These are phyloP conservation scores for Oreochromis mossambicus DNA, from an alignment of 2,797 vertebrate species.

Conservation along the genomic window DNA sequence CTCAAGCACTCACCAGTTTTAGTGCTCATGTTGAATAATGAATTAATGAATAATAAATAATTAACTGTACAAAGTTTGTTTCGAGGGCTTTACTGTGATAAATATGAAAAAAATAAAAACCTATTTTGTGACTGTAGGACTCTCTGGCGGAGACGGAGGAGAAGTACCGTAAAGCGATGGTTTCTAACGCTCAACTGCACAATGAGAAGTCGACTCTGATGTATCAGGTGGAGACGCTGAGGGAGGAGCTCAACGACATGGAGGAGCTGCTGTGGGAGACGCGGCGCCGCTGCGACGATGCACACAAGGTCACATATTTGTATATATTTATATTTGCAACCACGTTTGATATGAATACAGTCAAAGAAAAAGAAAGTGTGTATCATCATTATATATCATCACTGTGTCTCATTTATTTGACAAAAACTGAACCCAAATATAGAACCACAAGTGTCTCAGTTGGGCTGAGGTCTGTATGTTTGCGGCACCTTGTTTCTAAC, in stretches of 20 bases:
- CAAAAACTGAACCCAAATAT: not conserved
- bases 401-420: not conserved
- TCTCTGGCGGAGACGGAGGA: slow-evolving; percentile 86
- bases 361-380: not conserved
- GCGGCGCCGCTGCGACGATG: slow-evolving; percentile 75
- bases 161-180: slow-evolving; percentile 90
- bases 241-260: slow-evolving; percentile 82
- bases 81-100: not conserved
- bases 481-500: not conserved
- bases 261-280: slow-evolving; percentile 90
- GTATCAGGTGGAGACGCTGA: slow-evolving; percentile 90
- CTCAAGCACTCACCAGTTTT: not conserved
- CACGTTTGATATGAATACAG: not conserved
- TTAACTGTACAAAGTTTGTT: not conserved
- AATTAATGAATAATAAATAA: not conserved
- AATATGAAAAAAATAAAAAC: not conserved
- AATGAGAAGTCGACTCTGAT: slow-evolving; percentile 91
- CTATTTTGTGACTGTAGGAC: slow-evolving; percentile 72
- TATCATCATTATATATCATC: not conserved
- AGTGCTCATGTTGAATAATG: not conserved
- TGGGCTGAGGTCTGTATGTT: not conserved
- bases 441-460: not conserved
- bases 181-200: slow-evolving; percentile 92
- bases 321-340: not conserved
- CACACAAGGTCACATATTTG: slow-evolving; percentile 72